phyloP scores from a whole-genome alignment of 2,888 invertebrate species.

The Aphelenchoides bicaudatus region DNA sequence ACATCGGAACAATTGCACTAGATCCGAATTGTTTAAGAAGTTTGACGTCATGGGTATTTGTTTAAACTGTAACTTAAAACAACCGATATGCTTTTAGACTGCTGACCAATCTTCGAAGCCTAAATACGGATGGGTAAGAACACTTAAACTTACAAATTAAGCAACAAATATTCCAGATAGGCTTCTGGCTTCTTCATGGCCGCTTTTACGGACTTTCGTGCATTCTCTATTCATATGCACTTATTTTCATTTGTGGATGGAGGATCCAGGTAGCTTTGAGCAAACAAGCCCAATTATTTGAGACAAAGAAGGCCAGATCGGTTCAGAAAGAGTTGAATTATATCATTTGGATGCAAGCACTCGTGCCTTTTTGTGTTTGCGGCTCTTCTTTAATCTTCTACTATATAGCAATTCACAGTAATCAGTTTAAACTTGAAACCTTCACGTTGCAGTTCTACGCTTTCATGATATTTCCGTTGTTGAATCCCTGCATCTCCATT shows the following conservation, averaged over 20 bases:
- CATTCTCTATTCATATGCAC: background rate
- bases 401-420: background rate
- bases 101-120: too few relatives aligned
- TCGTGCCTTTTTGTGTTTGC: background rate
- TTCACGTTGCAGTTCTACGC: conserved; percentile 6
- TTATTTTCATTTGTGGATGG: conserved; percentile 4
- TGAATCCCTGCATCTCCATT: conserved; percentile 1
- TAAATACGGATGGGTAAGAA: conserved; percentile 7
- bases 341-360: conserved; percentile 1
- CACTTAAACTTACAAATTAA: too few relatives aligned
- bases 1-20: background rate
- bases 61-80: background rate
- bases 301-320: conserved; percentile 1
- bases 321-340: background rate
- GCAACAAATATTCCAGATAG: too few relatives aligned
- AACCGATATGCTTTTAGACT: too few relatives aligned
- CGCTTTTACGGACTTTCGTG: background rate
- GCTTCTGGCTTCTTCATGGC: conserved; percentile 4
- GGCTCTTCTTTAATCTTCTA: conserved; percentile 1
- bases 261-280: background rate
- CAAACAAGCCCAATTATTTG: background rate
- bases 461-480: conserved; percentile 7
- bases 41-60: background rate
- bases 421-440: background rate
- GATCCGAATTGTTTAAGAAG: conserved; percentile 2